Evolutionary conservation across 1,140 invertebrate species (phyloP).

Genomic region (Achroia grisella): DNA sequence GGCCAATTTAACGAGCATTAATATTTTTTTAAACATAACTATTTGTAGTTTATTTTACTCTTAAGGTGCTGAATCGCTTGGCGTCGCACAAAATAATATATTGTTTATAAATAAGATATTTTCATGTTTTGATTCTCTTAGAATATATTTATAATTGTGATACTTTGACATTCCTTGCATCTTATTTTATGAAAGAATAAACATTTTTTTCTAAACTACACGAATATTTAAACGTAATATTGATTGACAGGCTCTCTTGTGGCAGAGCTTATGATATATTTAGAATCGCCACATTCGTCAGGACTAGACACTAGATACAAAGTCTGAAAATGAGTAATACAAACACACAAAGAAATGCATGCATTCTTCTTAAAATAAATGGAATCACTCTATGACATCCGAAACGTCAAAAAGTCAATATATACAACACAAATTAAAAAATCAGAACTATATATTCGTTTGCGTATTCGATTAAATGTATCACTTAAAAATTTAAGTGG

Average conservation of each 20-base stretch:
- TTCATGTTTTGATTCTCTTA: too few relatives aligned
- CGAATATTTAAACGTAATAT: slow-evolving; percentile 13
- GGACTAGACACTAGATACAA: slow-evolving; percentile 62
- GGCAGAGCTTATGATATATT: slow-evolving; percentile 55
- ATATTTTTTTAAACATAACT: too few relatives aligned
- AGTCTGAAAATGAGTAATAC: slow-evolving; percentile 64
- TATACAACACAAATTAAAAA: slow-evolving; percentile 40
- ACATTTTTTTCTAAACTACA: background rate
- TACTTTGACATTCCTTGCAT: too few relatives aligned
- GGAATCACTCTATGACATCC: slow-evolving; percentile 67
- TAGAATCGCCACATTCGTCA: slow-evolving; percentile 59
- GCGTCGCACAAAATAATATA: too few relatives aligned
- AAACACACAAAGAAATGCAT: slow-evolving; percentile 71
- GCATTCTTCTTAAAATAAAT: slow-evolving; percentile 71
- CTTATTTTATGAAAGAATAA: background rate
- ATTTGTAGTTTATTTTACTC: too few relatives aligned
- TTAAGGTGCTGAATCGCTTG: too few relatives aligned
- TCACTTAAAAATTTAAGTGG: too few relatives aligned
- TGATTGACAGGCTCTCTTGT: slow-evolving; percentile 40
- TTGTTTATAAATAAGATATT: too few relatives aligned
- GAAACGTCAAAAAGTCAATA: slow-evolving; percentile 42
- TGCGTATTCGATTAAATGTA: slow-evolving; percentile 3
- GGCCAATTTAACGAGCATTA: too few relatives aligned
- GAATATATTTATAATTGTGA: too few relatives aligned
- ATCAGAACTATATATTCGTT: slow-evolving; percentile 9